phyloP scores from a whole-genome alignment of 1,140 invertebrate genomes.

The Drosophila watanabei region DNA sequence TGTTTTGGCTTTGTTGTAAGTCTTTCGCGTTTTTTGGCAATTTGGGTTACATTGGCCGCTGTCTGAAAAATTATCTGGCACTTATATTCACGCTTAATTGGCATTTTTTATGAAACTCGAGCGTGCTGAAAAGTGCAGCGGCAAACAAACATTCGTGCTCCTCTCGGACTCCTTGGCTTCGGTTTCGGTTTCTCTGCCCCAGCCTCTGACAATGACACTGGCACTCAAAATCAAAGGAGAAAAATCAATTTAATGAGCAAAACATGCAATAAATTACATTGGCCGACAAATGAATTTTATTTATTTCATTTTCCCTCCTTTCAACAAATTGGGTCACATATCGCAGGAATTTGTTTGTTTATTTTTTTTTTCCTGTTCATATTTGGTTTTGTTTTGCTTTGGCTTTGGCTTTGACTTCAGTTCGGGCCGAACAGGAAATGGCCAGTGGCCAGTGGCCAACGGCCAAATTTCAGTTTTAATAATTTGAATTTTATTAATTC shows the following conservation, averaged over 20 bases:
- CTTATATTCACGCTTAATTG: constrained; percentile 86
- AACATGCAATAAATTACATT: constrained; percentile 82
- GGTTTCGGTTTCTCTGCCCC: constrained; percentile 4
- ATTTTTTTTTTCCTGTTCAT: constrained; percentile 8
- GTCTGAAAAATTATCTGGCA: constrained; percentile 85
- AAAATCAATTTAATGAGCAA: constrained; percentile 85
- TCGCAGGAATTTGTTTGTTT: constrained; percentile 29
- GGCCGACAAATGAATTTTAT: constrained; percentile 57
- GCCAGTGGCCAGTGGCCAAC: constrained; percentile 17
- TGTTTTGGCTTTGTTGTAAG: constrained; percentile 52
- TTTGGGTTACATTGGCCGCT: constrained; percentile 82
- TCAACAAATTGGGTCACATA: constrained; percentile 68
- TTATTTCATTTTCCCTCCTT: constrained; percentile 37
- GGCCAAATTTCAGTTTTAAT: constrained; percentile 55
- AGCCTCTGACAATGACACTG: constrained; percentile 77
- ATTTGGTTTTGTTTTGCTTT: constrained; percentile 18
- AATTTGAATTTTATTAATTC: constrained; percentile 68
- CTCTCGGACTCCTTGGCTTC: constrained; percentile 51
- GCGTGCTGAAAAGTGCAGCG: constrained; percentile 75
- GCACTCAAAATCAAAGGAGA: constrained; percentile 79
- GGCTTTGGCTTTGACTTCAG: constrained; percentile 5
- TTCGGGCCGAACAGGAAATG: constrained; percentile 52
- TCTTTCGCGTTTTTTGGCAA: constrained; percentile 73
- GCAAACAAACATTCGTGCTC: constrained; percentile 70
- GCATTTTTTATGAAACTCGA: constrained; percentile 84